Evolutionary conservation across 2,888 invertebrate genomes (phyloP).

Genomic region (Hemaris fuciformis): DNA sequence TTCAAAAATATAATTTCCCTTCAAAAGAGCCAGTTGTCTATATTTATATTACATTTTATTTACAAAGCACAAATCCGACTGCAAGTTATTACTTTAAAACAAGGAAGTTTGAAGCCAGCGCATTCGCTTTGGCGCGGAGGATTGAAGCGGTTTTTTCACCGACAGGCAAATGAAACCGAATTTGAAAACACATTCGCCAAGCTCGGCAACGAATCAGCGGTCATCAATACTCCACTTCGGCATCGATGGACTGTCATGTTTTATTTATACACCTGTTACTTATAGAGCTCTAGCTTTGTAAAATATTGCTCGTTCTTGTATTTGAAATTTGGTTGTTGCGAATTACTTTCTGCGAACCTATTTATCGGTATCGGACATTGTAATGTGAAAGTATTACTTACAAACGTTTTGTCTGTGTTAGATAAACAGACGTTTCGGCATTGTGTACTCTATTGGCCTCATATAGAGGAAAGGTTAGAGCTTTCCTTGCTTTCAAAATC

Average conservation of each 20-base stretch:
- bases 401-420: no score
- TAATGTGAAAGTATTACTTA: not conserved
- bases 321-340: not conserved
- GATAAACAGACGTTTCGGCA: no score
- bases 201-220: slow-evolving; percentile 5
- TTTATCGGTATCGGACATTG: not conserved
- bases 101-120: not conserved
- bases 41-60: not conserved
- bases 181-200: slow-evolving; percentile 3
- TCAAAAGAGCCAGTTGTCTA: not conserved
- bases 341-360: not conserved
- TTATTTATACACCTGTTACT: slow-evolving; percentile 11
- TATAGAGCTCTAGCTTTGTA: slow-evolving; percentile 26
- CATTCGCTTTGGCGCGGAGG: not conserved
- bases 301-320: slow-evolving; percentile 24
- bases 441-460: no score
- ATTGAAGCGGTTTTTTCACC: not conserved
- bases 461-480: no score
- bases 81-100: not conserved
- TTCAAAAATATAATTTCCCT: not conserved
- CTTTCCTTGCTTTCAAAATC: no score
- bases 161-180: not conserved
- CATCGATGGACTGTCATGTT: slow-evolving; percentile 15
- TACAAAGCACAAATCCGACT: not conserved
- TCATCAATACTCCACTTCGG: slow-evolving; percentile 5